Evolutionary conservation across 2,888 invertebrate species (phyloP).

Genomic region (Drosophila parthenogenetica): DNA sequence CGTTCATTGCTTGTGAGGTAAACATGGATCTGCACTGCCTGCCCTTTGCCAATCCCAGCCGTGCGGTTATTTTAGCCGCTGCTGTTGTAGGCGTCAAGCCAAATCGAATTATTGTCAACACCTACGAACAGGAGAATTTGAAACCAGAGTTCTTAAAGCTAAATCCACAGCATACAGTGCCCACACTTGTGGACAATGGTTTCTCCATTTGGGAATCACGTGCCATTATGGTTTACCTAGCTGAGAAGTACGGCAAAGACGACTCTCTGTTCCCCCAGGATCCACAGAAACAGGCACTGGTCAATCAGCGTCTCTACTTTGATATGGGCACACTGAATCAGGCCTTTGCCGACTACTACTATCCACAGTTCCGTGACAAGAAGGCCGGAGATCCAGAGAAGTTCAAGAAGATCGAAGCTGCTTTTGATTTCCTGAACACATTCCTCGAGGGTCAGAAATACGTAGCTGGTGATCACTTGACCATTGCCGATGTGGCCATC

Average conservation of each 20-base stretch:
- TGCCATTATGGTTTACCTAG: constrained; percentile 92
- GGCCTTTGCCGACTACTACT: constrained; percentile 38
- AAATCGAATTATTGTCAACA: constrained; percentile 87
- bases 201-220: constrained; percentile 93
- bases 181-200: constrained; percentile 93
- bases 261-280: constrained; percentile 91
- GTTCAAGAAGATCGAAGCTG: constrained; percentile 45
- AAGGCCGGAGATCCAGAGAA: constrained; percentile 31
- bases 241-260: constrained; percentile 92
- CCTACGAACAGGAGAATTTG: constrained; percentile 88
- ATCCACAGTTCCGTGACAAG: constrained; percentile 29
- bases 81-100: constrained; percentile 88
- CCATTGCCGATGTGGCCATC: constrained; percentile 91
- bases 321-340: constrained; percentile 87
- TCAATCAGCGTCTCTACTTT: constrained; percentile 93
- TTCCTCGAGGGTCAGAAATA: constrained; percentile 46
- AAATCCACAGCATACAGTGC: constrained; percentile 93
- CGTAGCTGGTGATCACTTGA: constrained; percentile 89
- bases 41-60: constrained; percentile 88
- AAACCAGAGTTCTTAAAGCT: constrained; percentile 89
- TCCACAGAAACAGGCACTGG: constrained; percentile 89
- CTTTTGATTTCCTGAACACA: constrained; percentile 41
- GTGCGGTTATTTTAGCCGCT: constrained; percentile 88
- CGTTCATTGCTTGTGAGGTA: background rate
- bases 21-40: constrained; percentile 87